These are phyloP conservation scores for Kradibia gibbosae DNA, from an alignment of 1,140 invertebrate species.

Conservation along the genomic window DNA sequence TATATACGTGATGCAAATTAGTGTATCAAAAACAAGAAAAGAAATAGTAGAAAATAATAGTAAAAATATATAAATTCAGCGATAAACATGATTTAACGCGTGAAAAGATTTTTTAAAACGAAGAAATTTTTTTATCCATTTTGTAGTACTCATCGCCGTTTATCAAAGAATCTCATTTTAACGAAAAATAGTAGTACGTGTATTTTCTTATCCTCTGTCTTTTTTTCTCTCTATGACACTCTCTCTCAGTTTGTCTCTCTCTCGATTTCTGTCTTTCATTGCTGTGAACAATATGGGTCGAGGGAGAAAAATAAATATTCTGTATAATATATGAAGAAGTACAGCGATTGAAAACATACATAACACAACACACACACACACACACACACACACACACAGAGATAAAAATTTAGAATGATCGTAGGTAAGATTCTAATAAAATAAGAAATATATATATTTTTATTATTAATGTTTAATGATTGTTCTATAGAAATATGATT, in stretches of 20 bases:
- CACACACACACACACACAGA: no score
- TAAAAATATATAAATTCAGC: constrained; percentile 20
- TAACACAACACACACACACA: no score
- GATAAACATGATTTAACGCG: constrained; percentile 7
- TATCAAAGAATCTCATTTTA: constrained; percentile 17
- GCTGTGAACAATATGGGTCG: no score
- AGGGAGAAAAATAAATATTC: constrained; percentile 33
- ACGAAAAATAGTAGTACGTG: background rate
- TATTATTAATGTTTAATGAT: no score
- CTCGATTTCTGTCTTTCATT: background rate
- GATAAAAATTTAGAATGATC: no score
- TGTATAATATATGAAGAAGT: constrained; percentile 43
- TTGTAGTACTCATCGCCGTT: background rate
- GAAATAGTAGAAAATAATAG: background rate
- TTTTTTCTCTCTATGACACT: background rate
- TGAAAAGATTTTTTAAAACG: constrained; percentile 33
- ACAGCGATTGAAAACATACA: no score
- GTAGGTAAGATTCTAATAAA: no score
- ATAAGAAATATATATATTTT: no score
- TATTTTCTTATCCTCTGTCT: background rate
- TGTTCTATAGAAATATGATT: no score
- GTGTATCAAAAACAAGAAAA: background rate
- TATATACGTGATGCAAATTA: background rate
- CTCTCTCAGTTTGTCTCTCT: background rate
- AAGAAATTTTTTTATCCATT: constrained; percentile 29